These are phyloP conservation scores for Patella ulyssiponensis DNA, from an alignment of 2,888 invertebrate genomes.

Conservation along the genomic window DNA sequence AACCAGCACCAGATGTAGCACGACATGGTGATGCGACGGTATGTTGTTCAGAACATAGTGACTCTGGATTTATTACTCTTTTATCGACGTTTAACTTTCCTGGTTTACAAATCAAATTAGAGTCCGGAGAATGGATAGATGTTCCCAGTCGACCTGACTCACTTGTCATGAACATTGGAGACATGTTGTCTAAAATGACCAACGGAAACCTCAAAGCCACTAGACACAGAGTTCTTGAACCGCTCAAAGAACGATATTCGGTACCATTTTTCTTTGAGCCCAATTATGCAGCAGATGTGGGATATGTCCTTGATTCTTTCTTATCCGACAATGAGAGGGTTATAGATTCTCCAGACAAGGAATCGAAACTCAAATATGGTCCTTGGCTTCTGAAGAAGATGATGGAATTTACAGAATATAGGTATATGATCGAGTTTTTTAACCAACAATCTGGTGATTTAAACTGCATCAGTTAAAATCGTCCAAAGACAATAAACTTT, in stretches of 20 bases:
- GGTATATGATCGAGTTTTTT: neutral
- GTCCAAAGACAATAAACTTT: too few relatives aligned
- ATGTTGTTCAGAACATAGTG: conserved; percentile 50
- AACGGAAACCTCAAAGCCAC: conserved; percentile 54
- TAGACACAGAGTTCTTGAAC: conserved; percentile 53
- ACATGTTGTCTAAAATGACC: conserved; percentile 52
- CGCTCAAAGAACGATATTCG: conserved; percentile 48
- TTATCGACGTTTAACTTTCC: conserved; percentile 47
- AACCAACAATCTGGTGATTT: too few relatives aligned
- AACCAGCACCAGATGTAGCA: conserved; percentile 40
- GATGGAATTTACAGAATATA: neutral
- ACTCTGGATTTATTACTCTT: conserved; percentile 53
- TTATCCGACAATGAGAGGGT: neutral
- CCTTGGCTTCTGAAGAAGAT: neutral
- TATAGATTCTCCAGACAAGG: too few relatives aligned
- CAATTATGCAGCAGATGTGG: conserved; percentile 47
- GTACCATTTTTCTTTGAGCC: conserved; percentile 59
- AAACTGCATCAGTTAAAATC: too few relatives aligned
- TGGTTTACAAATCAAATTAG: conserved; percentile 50
- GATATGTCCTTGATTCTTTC: neutral
- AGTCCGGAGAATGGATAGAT: conserved; percentile 45
- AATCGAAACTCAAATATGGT: neutral
- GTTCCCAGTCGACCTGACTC: conserved; percentile 46
- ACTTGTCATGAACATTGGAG: conserved; percentile 58
- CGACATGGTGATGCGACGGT: conserved; percentile 47